A percentile compares a stretch with the other conserved stretches of the same genome.
phyloP scores from a whole-genome alignment of 1,140 invertebrate genomes.

The Drosophila willistoni region DNA sequence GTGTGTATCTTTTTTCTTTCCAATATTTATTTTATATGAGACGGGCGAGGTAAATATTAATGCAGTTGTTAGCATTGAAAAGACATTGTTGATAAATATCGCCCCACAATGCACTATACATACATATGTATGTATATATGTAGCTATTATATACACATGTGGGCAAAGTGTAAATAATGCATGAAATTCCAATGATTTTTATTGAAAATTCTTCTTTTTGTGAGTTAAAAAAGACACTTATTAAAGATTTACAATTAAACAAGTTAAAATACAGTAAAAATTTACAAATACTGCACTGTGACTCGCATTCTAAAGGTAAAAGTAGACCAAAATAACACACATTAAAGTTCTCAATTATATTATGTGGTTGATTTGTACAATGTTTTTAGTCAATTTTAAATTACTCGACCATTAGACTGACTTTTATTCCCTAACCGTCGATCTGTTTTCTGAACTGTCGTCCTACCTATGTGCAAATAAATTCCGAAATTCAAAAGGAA shows the following conservation, averaged over 20 bases:
- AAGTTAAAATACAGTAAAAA: neutral
- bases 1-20: conserved; percentile 19
- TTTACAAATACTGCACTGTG: no score
- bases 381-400: no score
- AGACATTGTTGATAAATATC: conserved; percentile 5
- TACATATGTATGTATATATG: neutral
- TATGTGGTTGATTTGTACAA: no score
- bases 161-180: conserved; percentile 3
- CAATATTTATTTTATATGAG: conserved; percentile 29
- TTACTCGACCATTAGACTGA: no score
- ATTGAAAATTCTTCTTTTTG: neutral
- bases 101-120: neutral
- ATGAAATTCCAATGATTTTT: neutral
- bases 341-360: no score
- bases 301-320: no score
- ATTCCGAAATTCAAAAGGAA: no score
- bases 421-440: no score
- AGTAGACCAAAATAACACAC: no score
- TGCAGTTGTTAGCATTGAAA: conserved; percentile 44
- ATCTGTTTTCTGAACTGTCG: no score
- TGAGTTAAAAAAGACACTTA: neutral
- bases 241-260: neutral
- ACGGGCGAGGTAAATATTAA: conserved; percentile 39
- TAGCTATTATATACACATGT: neutral
- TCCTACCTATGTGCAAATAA: no score